Evolutionary conservation across 2,888 invertebrate species (phyloP).

Genomic region (Eupithecia insigniata): DNA sequence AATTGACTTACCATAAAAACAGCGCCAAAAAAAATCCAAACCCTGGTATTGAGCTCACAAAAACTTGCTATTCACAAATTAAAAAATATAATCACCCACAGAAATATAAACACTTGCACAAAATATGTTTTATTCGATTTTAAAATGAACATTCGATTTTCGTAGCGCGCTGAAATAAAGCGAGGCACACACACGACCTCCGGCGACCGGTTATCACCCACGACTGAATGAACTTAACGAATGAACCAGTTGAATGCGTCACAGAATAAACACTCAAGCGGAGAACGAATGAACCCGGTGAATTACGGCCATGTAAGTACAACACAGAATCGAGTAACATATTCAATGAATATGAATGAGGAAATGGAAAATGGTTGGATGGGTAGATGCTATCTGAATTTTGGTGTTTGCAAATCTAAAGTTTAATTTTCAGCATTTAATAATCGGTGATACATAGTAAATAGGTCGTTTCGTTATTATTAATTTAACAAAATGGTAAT

Average conservation of each 20-base stretch:
- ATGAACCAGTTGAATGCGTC: conserved; percentile 58
- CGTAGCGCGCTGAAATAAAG: conserved; percentile 57
- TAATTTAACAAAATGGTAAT: background rate
- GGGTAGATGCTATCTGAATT: background rate
- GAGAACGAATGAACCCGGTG: conserved; percentile 46
- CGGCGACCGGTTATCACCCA: conserved; percentile 67
- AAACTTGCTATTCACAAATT: conserved; percentile 70
- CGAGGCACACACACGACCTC: conserved; percentile 53
- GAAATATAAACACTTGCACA: conserved; percentile 24
- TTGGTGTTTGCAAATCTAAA: conserved; percentile 39
- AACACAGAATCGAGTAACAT: conserved; percentile 33
- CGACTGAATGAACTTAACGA: conserved; percentile 67
- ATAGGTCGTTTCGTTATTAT: background rate
- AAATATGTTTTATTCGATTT: conserved; percentile 46
- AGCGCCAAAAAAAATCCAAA: conserved; percentile 70
- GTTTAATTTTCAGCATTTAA: background rate
- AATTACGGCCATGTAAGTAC: conserved; percentile 46
- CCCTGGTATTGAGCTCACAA: conserved; percentile 59
- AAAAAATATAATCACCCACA: conserved; percentile 57
- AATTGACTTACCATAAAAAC: conserved; percentile 74
- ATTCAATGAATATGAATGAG: conserved; percentile 37
- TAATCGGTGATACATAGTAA: background rate
- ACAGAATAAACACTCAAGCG: conserved; percentile 33
- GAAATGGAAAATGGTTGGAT: conserved; percentile 37
- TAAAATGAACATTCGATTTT: conserved; percentile 47